Evolutionary conservation across 1,140 invertebrate species (phyloP), one percentile per base, ranked within the genome.

Genomic region (Anoplolepis gracilipes): DNA sequence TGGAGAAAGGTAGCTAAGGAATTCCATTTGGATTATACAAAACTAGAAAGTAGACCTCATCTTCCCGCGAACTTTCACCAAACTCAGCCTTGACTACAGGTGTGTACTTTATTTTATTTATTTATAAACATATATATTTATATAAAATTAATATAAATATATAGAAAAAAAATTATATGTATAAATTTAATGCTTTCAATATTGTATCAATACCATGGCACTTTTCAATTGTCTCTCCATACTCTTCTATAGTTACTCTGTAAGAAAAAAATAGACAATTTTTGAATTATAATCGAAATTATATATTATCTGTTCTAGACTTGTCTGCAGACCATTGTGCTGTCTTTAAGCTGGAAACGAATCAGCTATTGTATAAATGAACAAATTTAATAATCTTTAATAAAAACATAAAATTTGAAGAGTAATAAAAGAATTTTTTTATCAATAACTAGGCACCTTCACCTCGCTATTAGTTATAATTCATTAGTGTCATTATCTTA

Each of bases 1-100:
- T 99, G 98, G 98, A 97, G 98, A 93, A 99, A 98, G 96, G 98
- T 98, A 92, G 97, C 98, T 90, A 99, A 99, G 95, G 98, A 99
- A 95, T 99, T 99, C 96, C 97, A 98, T 96, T 96, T 99, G 94
- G 99, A 99, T 95, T 99, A 99, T 96, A 98, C 98, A 95, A 99
- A 99, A 96, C 96, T 99, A 94, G 99, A 99, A 95, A 98, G 97
- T 85, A 96, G 98, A 93, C 98, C 98, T 88, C 94, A 94, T 92
- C 93, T 95, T 93, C 94, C 94, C 62, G 88, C 92, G 39, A 94
- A 92, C 85, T 95, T 95, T 92, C 93, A 94, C 89, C 94, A 93
- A 93, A 92, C 90, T 87, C 94, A 94, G 93, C 94, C 94, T 95
- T 95, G 94, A 95, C 94, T 94, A 93, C 94, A 94, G 94, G 94